Evolutionary conservation across 2,888 invertebrate genomes (phyloP), one percentile per base, ranked within the genome.

Genomic region (Ophonus ardosiacus): DNA sequence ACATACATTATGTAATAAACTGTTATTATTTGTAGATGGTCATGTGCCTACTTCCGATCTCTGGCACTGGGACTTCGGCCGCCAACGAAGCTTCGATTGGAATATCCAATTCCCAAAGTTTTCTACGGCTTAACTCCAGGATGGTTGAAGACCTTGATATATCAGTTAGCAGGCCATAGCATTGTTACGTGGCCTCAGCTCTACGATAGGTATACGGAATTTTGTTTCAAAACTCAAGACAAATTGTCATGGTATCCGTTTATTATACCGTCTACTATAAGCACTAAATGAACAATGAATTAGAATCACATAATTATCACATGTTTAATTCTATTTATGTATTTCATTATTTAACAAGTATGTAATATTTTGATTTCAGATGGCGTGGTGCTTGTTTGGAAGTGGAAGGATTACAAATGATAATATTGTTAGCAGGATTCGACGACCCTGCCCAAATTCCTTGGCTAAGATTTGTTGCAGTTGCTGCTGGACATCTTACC

Each of bases 101-200:
- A 97, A 89, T 96, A 95, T 88, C 96, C 96, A 0, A 92, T 95
- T 0, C 93, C 93, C 31, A 94, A 93, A 87, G 95, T 93, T 31
- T 94, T 95, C 87, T 95, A 95, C 0, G 96, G 96, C 0, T 92
- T 97, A 0, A 97, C 97, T 0, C 94, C 96, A 7, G 97, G 97
- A 0, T 95, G 96, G 88, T 90, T 97, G 38, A 95, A 94, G 89
- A 95, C 97, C 3, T 91, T 98, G 8, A 93, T 96, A 83, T 93
- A 95, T 88, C 97, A 97, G 93, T 95, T 97, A 88, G 90, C 90
- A 85, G 91, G 91, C 89, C 89, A 87, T 65, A 82, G 86, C 24
- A 88, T 76, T 88, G 88, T 85, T 90, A 90, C 90, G 86, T 87
- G 85, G 90, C 88, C 24, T 87, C 90, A 43, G 89, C 90, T 86